Percentiles rank a stretch among this genome's conserved stretches.
Evolutionary conservation across 1,140 invertebrate species (phyloP).

Genomic region (Coelopa frigida): DNA sequence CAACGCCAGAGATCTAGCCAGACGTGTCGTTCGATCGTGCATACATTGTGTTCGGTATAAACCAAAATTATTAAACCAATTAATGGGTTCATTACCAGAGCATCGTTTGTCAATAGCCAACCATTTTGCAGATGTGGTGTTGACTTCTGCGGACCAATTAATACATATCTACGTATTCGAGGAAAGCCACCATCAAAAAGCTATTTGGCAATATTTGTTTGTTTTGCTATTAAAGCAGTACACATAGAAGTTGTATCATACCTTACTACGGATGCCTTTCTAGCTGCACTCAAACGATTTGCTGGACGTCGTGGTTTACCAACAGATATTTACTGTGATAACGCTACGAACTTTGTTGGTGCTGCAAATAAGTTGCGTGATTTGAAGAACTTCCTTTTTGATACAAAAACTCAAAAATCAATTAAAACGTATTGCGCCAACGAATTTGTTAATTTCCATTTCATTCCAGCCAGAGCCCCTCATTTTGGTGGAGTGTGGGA

Average conservation of each 20-base stretch:
- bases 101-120: conserved; percentile 2
- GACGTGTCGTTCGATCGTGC: conserved; percentile 5
- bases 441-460: conserved; percentile 3
- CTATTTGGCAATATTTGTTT: conserved; percentile 22
- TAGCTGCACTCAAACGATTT: conserved; percentile 33
- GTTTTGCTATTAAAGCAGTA: conserved; percentile 24
- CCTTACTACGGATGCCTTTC: conserved; percentile 29
- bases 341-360: conserved; percentile 20
- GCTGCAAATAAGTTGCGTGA: conserved; percentile 1
- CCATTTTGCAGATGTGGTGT: conserved; percentile 12
- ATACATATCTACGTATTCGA: conserved; percentile 6
- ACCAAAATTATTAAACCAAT: conserved; percentile 8
- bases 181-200: conserved; percentile 6
- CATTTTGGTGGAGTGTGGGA: conserved; percentile 30
- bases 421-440: neutral
- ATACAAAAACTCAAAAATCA: neutral
- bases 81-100: conserved; percentile 10
- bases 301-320: conserved; percentile 22
- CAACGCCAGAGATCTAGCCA: conserved; percentile 10
- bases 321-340: conserved; percentile 13
- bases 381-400: neutral
- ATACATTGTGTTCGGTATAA: conserved; percentile 11
- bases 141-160: conserved; percentile 13
- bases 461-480: conserved; percentile 14
- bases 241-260: conserved; percentile 35